phyloP scores from a whole-genome alignment of 2,888 invertebrate species.

The Drosophila kokeensis region DNA sequence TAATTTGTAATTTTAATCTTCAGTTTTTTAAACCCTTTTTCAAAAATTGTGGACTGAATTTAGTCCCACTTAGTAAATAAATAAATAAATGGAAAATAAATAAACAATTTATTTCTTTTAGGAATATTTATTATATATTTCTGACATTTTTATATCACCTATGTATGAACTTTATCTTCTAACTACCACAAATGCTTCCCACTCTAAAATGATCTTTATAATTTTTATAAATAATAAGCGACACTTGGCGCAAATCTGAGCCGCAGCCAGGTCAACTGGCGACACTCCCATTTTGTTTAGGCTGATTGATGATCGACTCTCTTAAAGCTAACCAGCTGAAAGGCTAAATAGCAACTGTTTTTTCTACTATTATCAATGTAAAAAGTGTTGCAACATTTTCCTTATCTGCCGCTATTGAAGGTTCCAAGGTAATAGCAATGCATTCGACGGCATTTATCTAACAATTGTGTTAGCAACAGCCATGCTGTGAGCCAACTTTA shows the following conservation, averaged over 20 bases:
- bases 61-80: not conserved
- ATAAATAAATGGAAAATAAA: too few relatives aligned
- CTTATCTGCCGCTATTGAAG: slow-evolving; percentile 21
- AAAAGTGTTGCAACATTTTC: slow-evolving; percentile 1
- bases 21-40: not conserved
- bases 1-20: not conserved
- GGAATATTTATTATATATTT: not conserved
- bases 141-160: not conserved
- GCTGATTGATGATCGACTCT: slow-evolving; percentile 46
- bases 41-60: not conserved
- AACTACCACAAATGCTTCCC: not conserved
- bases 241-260: not conserved
- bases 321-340: not conserved
- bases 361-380: slow-evolving; percentile 13
- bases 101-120: not conserved
- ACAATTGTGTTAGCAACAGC: slow-evolving; percentile 26
- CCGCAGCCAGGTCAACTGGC: slow-evolving; percentile 8
- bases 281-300: not conserved
- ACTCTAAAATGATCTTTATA: not conserved
- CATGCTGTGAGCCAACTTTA: slow-evolving; percentile 29
- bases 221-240: not conserved
- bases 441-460: slow-evolving; percentile 32
- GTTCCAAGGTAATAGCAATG: slow-evolving; percentile 15
- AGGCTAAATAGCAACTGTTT: not conserved
- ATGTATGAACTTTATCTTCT: not conserved